Conservation (phyloP, 2,888 invertebrate genomes). For the Scrobipalpa atriplicella region DNA sequence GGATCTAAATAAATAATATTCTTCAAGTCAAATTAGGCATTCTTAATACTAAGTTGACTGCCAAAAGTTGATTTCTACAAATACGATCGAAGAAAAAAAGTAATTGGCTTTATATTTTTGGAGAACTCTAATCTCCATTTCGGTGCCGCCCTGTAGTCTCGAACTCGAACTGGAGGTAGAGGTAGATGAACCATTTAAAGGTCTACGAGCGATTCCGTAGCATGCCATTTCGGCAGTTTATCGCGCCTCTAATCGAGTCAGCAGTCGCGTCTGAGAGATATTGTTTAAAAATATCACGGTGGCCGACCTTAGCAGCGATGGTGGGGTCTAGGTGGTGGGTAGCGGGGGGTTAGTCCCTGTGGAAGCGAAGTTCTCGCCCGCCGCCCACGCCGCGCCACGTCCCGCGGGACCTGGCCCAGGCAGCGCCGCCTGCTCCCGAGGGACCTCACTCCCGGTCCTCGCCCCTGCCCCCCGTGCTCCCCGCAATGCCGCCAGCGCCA, state of each 20-base stretch:
- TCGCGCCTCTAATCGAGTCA: constrained; percentile 27
- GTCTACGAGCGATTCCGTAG: constrained; percentile 2
- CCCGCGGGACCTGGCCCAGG: constrained; percentile 73
- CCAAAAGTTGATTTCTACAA: no score
- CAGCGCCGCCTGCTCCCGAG: constrained; percentile 75
- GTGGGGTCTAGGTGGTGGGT: constrained; percentile 58
- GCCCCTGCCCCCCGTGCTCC: constrained; percentile 44
- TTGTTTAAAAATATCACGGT: constrained; percentile 76
- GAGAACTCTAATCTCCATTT: no score
- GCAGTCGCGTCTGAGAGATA: constrained; percentile 35
- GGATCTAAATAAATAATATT: no score
- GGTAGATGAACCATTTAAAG: background rate
- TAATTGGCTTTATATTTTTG: no score
- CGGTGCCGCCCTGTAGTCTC: no score
- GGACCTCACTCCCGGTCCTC: constrained; percentile 54
- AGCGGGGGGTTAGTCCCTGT: constrained; percentile 64
- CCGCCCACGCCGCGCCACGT: constrained; percentile 66
- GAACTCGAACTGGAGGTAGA: constrained; percentile 1
- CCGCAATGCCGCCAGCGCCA: constrained; percentile 39
- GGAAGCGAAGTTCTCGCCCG: constrained; percentile 75
- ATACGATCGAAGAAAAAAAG: no score
- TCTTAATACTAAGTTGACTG: no score
- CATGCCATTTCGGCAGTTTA: constrained; percentile 17
- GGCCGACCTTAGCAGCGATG: constrained; percentile 54
- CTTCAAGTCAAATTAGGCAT: no score